These are phyloP conservation scores for Triplophysa dalaica DNA, from an alignment of 2,113 vertebrate species.

Conservation along the genomic window DNA sequence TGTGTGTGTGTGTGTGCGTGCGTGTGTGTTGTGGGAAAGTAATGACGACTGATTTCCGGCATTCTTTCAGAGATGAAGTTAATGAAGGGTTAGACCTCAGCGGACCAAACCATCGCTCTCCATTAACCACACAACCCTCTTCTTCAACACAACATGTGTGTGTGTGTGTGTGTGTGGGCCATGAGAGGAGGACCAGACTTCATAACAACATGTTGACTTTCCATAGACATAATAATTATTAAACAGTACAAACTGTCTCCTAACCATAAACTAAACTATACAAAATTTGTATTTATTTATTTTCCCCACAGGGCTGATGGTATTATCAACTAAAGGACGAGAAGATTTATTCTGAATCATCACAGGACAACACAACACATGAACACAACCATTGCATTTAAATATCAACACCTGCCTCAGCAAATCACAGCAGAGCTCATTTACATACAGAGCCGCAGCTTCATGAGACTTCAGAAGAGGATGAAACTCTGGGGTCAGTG, in stretches of 20 bases:
- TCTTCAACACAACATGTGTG: background rate
- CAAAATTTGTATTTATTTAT: too few species aligned
- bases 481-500: too few species aligned
- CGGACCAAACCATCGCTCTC: conserved; percentile 27
- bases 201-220: too few species aligned
- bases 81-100: conserved; percentile 44
- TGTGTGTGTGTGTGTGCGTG: too few species aligned
- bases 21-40: conserved; percentile 36
- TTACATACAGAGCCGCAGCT: background rate
- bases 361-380: conserved; percentile 21
- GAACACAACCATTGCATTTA: background rate
- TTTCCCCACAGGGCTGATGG: too few species aligned
- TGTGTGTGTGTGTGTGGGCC: conserved; percentile 26
- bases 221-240: too few species aligned
- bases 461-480: too few species aligned
- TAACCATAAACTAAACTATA: too few species aligned
- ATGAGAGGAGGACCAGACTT: conserved; percentile 34
- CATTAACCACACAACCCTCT: conserved; percentile 35
- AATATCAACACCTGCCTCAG: background rate
- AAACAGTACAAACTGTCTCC: too few species aligned
- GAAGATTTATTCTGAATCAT: conserved; percentile 15
- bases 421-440: background rate
- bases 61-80: conserved; percentile 26
- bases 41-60: conserved; percentile 9
- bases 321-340: too few species aligned